These are phyloP conservation scores for Ptiloglossa arizonensis DNA, from an alignment of 1,140 invertebrate species.

Conservation along the genomic window DNA sequence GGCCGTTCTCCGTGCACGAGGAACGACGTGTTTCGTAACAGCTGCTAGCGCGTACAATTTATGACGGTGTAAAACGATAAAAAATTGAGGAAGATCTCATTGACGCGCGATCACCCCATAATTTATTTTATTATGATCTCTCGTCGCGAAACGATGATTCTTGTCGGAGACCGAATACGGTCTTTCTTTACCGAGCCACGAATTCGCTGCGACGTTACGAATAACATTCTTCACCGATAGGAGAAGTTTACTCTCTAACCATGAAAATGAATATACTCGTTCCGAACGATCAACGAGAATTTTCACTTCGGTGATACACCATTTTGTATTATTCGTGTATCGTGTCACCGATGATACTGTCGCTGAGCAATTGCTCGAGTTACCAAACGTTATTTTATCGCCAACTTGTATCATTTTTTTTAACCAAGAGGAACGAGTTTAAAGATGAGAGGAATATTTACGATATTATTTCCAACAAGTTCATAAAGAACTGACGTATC, in stretches of 20 bases:
- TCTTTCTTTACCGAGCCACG: conserved; percentile 13
- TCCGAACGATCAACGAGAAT: too few relatives aligned
- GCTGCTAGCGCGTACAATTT: conserved; percentile 52
- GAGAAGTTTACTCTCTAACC: neutral
- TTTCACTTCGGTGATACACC: too few relatives aligned
- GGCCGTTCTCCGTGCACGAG: conserved; percentile 10
- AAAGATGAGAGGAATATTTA: conserved; percentile 6
- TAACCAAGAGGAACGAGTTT: too few relatives aligned
- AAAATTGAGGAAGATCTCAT: conserved; percentile 59
- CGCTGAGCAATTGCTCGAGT: too few relatives aligned
- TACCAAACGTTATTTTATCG: too few relatives aligned
- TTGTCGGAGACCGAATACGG: neutral
- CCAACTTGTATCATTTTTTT: too few relatives aligned
- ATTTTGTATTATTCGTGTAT: too few relatives aligned
- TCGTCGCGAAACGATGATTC: neutral
- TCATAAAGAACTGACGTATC: too few relatives aligned
- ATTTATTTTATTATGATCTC: conserved; percentile 58
- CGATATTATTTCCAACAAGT: conserved; percentile 18
- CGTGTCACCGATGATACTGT: too few relatives aligned
- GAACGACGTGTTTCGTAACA: conserved; percentile 38
- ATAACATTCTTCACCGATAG: neutral
- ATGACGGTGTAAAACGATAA: conserved; percentile 61
- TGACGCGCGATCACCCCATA: conserved; percentile 41
- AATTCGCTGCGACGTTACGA: conserved; percentile 29
- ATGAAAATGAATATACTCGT: too few relatives aligned